Evolutionary conservation across 2,888 invertebrate species (phyloP).

Genomic region (Sisyra terminalis): DNA sequence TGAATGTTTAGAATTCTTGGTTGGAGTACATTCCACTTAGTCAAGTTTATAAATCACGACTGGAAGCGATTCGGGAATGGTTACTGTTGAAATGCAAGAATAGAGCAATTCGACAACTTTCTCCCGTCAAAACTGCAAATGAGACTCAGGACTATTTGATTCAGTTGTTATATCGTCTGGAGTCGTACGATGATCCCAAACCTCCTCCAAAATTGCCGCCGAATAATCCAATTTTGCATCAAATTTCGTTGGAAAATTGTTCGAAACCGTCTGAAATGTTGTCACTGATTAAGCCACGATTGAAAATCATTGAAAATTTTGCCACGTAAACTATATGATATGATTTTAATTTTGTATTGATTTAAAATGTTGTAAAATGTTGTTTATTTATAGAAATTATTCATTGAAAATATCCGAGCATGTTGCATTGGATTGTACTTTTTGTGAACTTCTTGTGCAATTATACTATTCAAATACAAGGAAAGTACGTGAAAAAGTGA

Average conservation of each 20-base stretch:
- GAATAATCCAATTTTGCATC: conserved; percentile 24
- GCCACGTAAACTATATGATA: conserved; percentile 24
- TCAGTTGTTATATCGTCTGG: conserved; percentile 38
- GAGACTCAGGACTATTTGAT: conserved; percentile 31
- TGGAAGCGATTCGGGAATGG: conserved; percentile 36
- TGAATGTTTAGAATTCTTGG: conserved; percentile 37
- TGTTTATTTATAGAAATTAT: conserved; percentile 40
- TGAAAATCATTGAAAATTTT: conserved; percentile 26
- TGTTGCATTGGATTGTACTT: conserved; percentile 46
- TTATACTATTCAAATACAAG: conserved; percentile 36
- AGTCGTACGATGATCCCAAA: conserved; percentile 44
- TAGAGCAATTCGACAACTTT: conserved; percentile 16
- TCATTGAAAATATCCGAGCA: conserved; percentile 43
- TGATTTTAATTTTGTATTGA: conserved; percentile 40
- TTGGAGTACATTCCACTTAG: conserved; percentile 45
- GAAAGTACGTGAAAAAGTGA: conserved; percentile 33
- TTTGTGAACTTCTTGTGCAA: conserved; percentile 40
- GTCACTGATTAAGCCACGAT: conserved; percentile 21
- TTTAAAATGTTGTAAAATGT: conserved; percentile 45
- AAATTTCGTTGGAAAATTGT: background rate
- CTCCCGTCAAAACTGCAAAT: conserved; percentile 16
- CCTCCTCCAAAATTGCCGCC: conserved; percentile 35
- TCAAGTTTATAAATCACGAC: conserved; percentile 33
- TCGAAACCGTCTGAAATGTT: conserved; percentile 18
- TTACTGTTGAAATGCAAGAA: conserved; percentile 31